Evolutionary conservation across 1,140 invertebrate genomes (phyloP), one percentile per base, ranked within the genome.

Genomic region (Brachionus manjavacas): DNA sequence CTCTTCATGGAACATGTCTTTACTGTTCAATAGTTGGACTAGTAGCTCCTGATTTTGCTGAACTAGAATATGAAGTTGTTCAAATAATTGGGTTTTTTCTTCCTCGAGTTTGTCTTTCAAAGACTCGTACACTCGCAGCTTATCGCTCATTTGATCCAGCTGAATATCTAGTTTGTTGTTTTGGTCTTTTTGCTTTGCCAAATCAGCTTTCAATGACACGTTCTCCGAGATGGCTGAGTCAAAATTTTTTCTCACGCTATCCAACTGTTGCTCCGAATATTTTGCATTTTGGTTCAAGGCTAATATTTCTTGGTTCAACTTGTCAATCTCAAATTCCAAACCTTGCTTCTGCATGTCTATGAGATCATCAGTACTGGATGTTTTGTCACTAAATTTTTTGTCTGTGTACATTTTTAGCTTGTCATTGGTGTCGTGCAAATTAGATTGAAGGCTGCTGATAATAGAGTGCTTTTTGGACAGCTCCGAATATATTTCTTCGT

Each of bases 31-130:
- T 28, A 39, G 4, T 52, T 83, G 80, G 7, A 55, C 43, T 28
- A 83, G 60, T 43, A 83, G n/a, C 6, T 83, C 60, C 46, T 83
- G 80, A 52, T 83, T 83, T 43, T 83, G 80, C 31, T 83, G 80
- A 0, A 68, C 25, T 0, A 83, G 60, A 14, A 68, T 39, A 16
- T 83, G 80, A 31, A 83, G 31, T 31, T 83, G 80, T 83, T 83
- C 80, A 23, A 68, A 68, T 25, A 83, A 23, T 35, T 83, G 80
- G 28, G 20, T 46, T 23, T 83, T 83, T 68, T 83, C 80, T 25
- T 83, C 80, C 28, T 83, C 46, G 8, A 83, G 60, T 43, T 72
- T 83, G 4, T 66, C 35, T 11, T 83, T 83, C 31, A 72, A 68
- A 7, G n/a, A 31, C 28, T 81, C 79, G 41, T 68, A 81, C 4